Percentiles rank a stretch among this genome's conserved stretches.
phyloP scores from a whole-genome alignment of 2,113 vertebrate species.

The Centrocercus urophasianus region DNA sequence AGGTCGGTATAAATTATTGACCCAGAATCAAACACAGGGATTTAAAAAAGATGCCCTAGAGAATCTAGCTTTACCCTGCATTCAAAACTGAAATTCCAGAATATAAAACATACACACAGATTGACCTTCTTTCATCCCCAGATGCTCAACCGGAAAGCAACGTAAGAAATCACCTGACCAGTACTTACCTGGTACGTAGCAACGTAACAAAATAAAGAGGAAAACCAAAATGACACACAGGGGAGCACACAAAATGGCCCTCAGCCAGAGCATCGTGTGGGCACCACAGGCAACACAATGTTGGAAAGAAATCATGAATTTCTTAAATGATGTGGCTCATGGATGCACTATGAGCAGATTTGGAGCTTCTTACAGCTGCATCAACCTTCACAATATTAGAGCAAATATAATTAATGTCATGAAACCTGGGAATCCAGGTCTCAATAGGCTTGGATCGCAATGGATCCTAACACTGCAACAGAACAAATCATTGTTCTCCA shows the following conservation, averaged over 20 bases:
- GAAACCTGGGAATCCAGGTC: neutral
- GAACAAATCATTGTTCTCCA: neutral
- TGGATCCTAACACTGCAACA: neutral
- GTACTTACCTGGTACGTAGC: neutral
- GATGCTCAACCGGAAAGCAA: neutral
- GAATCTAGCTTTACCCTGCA: neutral
- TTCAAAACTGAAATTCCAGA: neutral
- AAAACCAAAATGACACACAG: neutral
- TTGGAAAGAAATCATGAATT: neutral
- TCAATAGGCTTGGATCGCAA: neutral
- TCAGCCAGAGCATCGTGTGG: accelerated
- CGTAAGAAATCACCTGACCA: neutral
- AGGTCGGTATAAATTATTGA: neutral
- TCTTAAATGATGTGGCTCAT: neutral
- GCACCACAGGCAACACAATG: accelerated
- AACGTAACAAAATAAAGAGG: neutral
- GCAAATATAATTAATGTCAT: neutral
- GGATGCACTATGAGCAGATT: neutral
- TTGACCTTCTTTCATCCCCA: neutral
- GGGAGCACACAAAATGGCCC: no score
- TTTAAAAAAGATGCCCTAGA: neutral
- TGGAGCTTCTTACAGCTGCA: accelerated
- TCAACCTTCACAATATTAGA: neutral
- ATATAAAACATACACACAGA: neutral
- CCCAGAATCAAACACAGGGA: neutral